phyloP scores from a whole-genome alignment of 2,113 vertebrate genomes.

The Caranx melampygus region DNA sequence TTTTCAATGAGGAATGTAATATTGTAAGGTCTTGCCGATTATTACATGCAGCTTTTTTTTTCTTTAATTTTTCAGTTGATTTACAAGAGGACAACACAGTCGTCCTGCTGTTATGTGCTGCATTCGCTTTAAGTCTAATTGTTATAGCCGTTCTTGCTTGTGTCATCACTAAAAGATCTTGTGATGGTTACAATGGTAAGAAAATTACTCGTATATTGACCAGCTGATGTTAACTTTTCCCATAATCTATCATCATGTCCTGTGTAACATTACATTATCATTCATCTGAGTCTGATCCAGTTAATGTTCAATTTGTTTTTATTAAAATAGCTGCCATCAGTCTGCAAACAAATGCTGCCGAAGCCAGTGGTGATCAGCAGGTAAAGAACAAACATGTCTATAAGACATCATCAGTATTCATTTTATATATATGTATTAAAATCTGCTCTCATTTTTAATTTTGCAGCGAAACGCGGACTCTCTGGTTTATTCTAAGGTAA shows the following conservation, averaged over 20 bases:
- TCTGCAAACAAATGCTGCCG: not conserved
- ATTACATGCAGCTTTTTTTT: not conserved
- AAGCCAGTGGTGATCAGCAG: not conserved
- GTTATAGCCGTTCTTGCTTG: slow-evolving; percentile 14
- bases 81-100: not conserved
- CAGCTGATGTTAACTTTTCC: too few species aligned
- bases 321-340: not conserved
- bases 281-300: too few species aligned
- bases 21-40: not conserved
- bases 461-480: not conserved
- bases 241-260: too few species aligned
- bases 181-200: slow-evolving; percentile 23
- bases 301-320: not conserved
- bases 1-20: not conserved
- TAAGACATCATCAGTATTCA: not conserved
- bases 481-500: rapidly evolving
- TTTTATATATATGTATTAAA: not conserved
- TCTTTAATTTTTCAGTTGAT: slow-evolving; percentile 8
- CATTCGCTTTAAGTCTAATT: slow-evolving; percentile 17
- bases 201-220: not conserved
- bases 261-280: too few species aligned
- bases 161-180: not conserved
- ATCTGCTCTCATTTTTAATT: not conserved
- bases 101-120: not conserved
- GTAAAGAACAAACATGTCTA: not conserved